Evolutionary conservation across 2,113 vertebrate species (phyloP).

Genomic region (Actinemys pallida): DNA sequence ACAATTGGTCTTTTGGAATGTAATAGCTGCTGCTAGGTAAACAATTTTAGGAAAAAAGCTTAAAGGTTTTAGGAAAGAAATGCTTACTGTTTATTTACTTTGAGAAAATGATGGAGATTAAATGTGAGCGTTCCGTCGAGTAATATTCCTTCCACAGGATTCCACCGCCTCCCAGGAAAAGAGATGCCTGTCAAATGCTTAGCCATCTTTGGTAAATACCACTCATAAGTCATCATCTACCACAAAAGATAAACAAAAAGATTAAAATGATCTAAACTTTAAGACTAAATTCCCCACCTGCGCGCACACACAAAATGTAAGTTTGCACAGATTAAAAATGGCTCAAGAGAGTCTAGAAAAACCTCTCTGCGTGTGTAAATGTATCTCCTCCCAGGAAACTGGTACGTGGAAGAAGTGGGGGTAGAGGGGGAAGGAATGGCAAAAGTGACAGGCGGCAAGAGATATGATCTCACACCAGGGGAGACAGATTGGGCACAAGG

Average conservation of each 20-base stretch:
- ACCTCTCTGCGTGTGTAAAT: background rate
- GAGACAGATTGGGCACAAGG: background rate
- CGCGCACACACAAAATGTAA: background rate
- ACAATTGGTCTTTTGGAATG: conserved; percentile 78
- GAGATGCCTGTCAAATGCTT: conserved; percentile 87
- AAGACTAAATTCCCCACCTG: background rate
- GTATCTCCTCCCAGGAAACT: background rate
- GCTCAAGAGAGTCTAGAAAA: background rate
- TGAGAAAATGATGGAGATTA: conserved; percentile 92
- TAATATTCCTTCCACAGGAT: conserved; percentile 81
- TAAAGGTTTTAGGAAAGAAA: conserved; percentile 72
- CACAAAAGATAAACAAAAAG: background rate
- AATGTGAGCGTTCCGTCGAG: conserved; percentile 85
- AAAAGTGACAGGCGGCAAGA: background rate
- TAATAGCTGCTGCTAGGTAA: conserved; percentile 76
- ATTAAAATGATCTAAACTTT: background rate
- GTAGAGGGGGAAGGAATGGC: background rate
- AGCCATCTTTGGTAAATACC: conserved; percentile 94
- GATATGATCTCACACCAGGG: background rate
- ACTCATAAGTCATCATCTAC: conserved; percentile 97
- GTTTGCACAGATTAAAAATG: background rate
- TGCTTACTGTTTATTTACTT: conserved; percentile 92
- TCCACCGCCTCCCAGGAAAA: conserved; percentile 92
- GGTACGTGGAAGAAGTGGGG: background rate
- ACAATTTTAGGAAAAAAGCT: conserved; percentile 67